Evolutionary conservation across 2,888 invertebrate genomes (phyloP), one percentile per base, ranked within the genome.

Genomic region (Agelastica alni): DNA sequence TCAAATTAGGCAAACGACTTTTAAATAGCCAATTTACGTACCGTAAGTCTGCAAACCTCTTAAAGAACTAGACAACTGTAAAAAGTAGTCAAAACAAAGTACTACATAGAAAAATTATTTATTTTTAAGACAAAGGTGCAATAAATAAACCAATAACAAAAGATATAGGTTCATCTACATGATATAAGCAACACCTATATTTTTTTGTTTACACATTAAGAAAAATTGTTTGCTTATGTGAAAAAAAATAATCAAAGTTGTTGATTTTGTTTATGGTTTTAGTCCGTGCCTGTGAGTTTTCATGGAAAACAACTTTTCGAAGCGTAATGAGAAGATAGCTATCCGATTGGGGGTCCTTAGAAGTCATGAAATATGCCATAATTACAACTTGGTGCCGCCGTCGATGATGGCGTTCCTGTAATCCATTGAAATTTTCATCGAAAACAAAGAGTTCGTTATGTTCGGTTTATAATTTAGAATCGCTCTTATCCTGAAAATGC

Each of bases 321-420:
- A 72, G 66, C 66, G 70, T 74, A 74, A 75, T 74, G 73, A 75
- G 73, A 71, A 70, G 74, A 73, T 73, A 70, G 71, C 70, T 74
- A 69, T 70, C 71, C 67, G 71, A 71, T 72, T 70, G 70, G 66
- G 63, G 63, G 58, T 37, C 54, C 47, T 48, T 45, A 52, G 46
- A 37, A 59, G 45, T 57, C 59, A 63, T 65, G 32, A 70, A 72
- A 72, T 73, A 72, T 70, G 70, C 61, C 67, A 65, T 70, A 74
- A 73, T 73, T 72, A 71, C 68, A 58, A 58, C 58, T 44, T 41
- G 30, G 36, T 14, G 34, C 32, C 26, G 16, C 18, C 5, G 6
- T 45, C n/a, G 64, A 58, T 55, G 58, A 62, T 64, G 65, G 62
- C 62, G 59, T 52, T 58, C 60, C 59, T 57, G 46, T 53, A 60